Base-by-base conservation (phyloP, 2,797 vertebrate genomes). In the Zenarchopterus dispar region DNA sequence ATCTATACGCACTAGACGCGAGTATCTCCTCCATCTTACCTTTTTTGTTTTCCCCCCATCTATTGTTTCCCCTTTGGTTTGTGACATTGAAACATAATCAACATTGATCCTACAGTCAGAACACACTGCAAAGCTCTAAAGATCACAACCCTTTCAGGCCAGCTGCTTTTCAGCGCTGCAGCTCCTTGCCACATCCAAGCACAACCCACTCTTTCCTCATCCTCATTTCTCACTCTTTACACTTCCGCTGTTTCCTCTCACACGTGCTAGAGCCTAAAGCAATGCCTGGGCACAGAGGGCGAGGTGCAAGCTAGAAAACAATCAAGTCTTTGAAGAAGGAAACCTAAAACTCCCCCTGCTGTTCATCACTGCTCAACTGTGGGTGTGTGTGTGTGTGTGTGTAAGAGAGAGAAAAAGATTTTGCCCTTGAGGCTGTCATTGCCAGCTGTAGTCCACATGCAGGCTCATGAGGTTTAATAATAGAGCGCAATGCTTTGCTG, bases 401-500 rank as follows among this genome's bases (percentile, higher is more conserved):
- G 36, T 15, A 9, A 31, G 59, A 23, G 58, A 8, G 70, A 4
- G 28, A 2, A 36, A 39, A 39, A 39, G 13, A 39, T 60, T 46
- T 33, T 62, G 56, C 44, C 67, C 77, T 76, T 78, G 64, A 71
- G 71, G 56, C 47, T 69, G 88, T 87, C 85, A 86, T 81, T 85
- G 81, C 80, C 85, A 84, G 84, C 85, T 91, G 82, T 75, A 65
- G 58, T 75, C 67, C 83, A 84, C 81, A 82, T 67, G 71, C 70
- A 70, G 71, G 73, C 81, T 70, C 62, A 43, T 55, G 70, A 62
- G 68, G 70, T 63, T 28, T 77, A 83, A 84, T 81, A 88, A 87
- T 82, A 80, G 75, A 85, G 67, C 72, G 84, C 78, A 61, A 70
- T 74, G 90, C 88, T 91, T 90, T 53, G 80, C 82, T 86, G 85